Conservation (phyloP, 2,113 vertebrate genomes). For the Scolopax mira region DNA sequence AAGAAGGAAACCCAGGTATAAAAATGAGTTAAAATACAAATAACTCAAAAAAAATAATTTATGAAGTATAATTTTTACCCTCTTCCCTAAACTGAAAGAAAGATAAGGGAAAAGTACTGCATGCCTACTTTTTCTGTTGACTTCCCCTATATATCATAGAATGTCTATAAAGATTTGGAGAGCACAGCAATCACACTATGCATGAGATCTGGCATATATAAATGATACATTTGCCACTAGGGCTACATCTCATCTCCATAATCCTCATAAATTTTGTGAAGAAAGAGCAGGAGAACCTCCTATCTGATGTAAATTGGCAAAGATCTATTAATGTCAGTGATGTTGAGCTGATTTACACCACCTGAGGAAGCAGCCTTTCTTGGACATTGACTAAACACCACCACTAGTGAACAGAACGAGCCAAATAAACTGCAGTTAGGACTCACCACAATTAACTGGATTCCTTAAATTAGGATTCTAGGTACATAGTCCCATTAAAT, state of each 20-base stretch:
- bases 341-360: slow-evolving; percentile 25
- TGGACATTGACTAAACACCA: background rate
- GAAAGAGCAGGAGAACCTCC: slow-evolving; percentile 38
- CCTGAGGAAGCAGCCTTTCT: background rate
- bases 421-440: background rate
- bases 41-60: background rate
- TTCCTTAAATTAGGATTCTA: background rate
- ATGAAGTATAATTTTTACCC: background rate
- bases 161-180: slow-evolving; percentile 30
- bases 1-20: background rate
- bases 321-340: background rate
- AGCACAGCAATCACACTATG: slow-evolving; percentile 34
- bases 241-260: slow-evolving; percentile 68
- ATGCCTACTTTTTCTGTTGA: background rate
- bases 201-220: slow-evolving; percentile 54
- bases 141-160: slow-evolving; percentile 33
- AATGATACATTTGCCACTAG: slow-evolving; percentile 63
- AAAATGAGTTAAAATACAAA: background rate
- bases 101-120: background rate
- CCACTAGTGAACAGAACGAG: background rate
- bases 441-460: background rate
- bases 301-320: slow-evolving; percentile 15
- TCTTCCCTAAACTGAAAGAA: background rate
- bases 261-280: slow-evolving; percentile 64
- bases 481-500: background rate